Evolutionary conservation across 2,888 invertebrate species (phyloP).

Genomic region (Lathronympha strigana): DNA sequence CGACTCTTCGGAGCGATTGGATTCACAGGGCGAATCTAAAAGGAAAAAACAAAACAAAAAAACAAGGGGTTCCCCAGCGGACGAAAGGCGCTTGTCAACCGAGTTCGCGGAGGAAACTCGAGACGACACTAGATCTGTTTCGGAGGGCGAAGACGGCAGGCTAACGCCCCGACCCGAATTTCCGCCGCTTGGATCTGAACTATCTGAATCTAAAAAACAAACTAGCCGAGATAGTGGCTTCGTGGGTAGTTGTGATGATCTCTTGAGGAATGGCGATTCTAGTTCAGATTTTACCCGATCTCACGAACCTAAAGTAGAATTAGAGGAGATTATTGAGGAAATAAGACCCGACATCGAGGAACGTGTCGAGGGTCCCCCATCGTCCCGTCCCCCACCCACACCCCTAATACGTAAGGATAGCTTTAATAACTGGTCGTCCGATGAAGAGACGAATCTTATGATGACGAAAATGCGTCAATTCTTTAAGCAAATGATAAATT

Average conservation of each 20-base stretch:
- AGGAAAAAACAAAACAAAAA: slow-evolving; percentile 92
- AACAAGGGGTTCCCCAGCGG: slow-evolving; percentile 82
- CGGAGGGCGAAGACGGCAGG: slow-evolving; percentile 87
- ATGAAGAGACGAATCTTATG: slow-evolving; percentile 97
- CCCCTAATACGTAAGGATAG: slow-evolving; percentile 92
- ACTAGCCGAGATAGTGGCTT: slow-evolving; percentile 95
- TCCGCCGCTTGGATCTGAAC: slow-evolving; percentile 81
- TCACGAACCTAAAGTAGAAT: slow-evolving; percentile 81
- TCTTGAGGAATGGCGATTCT: slow-evolving; percentile 87
- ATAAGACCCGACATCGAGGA: slow-evolving; percentile 82
- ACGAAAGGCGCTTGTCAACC: slow-evolving; percentile 86
- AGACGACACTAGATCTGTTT: slow-evolving; percentile 84
- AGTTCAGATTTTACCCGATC: slow-evolving; percentile 80
- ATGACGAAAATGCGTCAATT: slow-evolving; percentile 97
- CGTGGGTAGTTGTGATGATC: slow-evolving; percentile 94
- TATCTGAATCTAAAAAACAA: slow-evolving; percentile 88
- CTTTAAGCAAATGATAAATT: slow-evolving; percentile 95
- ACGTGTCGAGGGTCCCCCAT: slow-evolving; percentile 76
- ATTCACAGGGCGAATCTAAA: slow-evolving; percentile 92
- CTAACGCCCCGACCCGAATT: slow-evolving; percentile 88
- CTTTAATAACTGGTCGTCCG: slow-evolving; percentile 97
- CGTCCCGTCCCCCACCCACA: slow-evolving; percentile 79
- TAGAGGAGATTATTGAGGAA: slow-evolving; percentile 86
- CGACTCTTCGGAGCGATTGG: slow-evolving; percentile 87
- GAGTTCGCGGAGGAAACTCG: slow-evolving; percentile 86